These are phyloP conservation scores for Megaceryle alcyon DNA, from an alignment of 2,797 vertebrate genomes.

Conservation along the genomic window DNA sequence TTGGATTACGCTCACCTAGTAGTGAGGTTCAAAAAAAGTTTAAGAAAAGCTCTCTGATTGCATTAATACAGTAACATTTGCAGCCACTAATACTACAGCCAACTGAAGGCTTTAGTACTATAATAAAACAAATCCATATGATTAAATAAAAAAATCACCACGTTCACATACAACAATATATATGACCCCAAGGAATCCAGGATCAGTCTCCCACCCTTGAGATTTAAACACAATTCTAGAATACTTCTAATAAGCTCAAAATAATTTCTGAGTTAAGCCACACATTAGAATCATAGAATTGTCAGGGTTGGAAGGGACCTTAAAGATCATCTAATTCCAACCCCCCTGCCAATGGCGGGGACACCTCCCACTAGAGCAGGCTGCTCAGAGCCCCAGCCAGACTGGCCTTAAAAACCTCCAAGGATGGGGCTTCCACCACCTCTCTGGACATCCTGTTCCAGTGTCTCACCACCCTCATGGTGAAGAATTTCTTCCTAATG, in stretches of 20 bases:
- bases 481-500: no score
- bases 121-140: background rate
- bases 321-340: no score
- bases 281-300: background rate
- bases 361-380: no score
- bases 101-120: background rate
- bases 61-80: constrained; percentile 17
- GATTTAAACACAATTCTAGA: background rate
- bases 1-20: background rate
- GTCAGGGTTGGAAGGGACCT: no score
- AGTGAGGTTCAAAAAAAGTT: constrained; percentile 20
- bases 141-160: background rate
- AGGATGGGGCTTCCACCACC: no score
- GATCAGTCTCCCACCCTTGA: background rate
- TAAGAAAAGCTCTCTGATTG: constrained; percentile 8
- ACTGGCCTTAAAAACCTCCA: no score
- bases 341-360: no score
- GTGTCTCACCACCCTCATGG: no score
- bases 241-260: background rate
- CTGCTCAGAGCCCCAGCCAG: no score
- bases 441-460: no score
- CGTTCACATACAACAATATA: background rate
- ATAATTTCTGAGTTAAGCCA: background rate
- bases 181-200: background rate
- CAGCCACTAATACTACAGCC: background rate